phyloP scores from a whole-genome alignment of 1,140 invertebrate genomes.

The Lordiphosa collinella region DNA sequence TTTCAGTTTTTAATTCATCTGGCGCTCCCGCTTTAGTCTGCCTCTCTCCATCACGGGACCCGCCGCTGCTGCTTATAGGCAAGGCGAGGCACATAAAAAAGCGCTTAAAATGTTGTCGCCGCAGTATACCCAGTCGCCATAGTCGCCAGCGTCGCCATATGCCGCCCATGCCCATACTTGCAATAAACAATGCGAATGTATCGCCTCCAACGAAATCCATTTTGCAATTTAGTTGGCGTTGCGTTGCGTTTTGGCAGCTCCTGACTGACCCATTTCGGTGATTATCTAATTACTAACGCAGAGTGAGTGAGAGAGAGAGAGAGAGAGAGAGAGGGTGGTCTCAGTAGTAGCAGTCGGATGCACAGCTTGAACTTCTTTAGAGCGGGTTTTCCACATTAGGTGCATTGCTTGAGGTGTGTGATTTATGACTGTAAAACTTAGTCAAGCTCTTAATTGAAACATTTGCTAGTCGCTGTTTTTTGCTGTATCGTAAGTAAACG shows the following conservation, averaged over 20 bases:
- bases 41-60: conserved; percentile 28
- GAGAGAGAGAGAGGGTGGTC: too few species aligned
- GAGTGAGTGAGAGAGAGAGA: too few species aligned
- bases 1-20: conserved; percentile 48
- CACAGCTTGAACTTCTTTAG: too few species aligned
- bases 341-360: too few species aligned
- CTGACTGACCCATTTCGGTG: conserved; percentile 60
- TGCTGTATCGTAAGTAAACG: too few species aligned
- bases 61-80: conserved; percentile 29
- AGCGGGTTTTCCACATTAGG: too few species aligned
- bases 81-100: conserved; percentile 45
- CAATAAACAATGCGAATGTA: conserved; percentile 73
- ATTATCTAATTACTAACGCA: conserved; percentile 67
- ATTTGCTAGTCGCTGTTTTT: too few species aligned
- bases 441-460: too few species aligned
- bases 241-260: conserved; percentile 23
- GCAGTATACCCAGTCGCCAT: neutral
- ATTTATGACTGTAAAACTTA: too few species aligned
- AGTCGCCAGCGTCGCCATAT: conserved; percentile 8
- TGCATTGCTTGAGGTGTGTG: too few species aligned
- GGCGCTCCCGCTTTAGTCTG: neutral
- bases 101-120: conserved; percentile 42
- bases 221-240: conserved; percentile 67
- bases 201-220: conserved; percentile 51
- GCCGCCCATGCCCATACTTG: conserved; percentile 49